Evolutionary conservation across 1,140 invertebrate species (phyloP), one percentile per base, ranked within the genome.

Genomic region (Lucilia sericata): DNA sequence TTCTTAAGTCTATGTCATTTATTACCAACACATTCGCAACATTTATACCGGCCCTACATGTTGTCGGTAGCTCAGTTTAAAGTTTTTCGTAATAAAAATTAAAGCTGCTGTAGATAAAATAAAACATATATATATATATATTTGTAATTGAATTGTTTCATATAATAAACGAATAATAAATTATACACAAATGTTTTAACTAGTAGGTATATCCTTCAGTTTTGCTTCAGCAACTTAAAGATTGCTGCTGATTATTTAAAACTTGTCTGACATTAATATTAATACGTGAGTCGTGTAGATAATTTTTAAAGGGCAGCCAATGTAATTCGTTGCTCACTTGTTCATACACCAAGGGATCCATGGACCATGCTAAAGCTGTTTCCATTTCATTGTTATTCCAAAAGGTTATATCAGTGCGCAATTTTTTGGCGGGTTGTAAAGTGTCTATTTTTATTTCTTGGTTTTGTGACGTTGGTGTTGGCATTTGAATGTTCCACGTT

Each of bases 261-360:
- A 96, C 95, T 91, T 96, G 95, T 88, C 96, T 92, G 19, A 96
- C 92, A 93, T 96, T 96, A 10, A 96, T 92, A 92, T 96, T 96
- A 83, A 96, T 95, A 87, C 96, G 93, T 9, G 93, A 93, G 87
- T 93, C 90, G 14, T 87, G 88, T 49, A 95, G 89, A 88, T 95
- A 96, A 36, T 87, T 86, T 74, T 90, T 87, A 87, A 93, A 94
- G 21, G 92, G 92, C 55, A 86, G 82, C 93, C 94, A 94, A 86
- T 92, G 92, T 13, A 87, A 60, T 14, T 88, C 84, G 83, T 92
- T 85, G 14, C 84, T 85, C 51, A 91, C 88, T 49, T 91, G 85
- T 1, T 89, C 49, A 51, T 87, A 86, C 86, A 90, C 60, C 30
- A 17, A 84, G 85, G 83, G 55, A 42, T 42, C 65, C 13, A 84